Base-by-base conservation (phyloP, 2,888 invertebrate species). In the Drosophila quasianomalipes region DNA sequence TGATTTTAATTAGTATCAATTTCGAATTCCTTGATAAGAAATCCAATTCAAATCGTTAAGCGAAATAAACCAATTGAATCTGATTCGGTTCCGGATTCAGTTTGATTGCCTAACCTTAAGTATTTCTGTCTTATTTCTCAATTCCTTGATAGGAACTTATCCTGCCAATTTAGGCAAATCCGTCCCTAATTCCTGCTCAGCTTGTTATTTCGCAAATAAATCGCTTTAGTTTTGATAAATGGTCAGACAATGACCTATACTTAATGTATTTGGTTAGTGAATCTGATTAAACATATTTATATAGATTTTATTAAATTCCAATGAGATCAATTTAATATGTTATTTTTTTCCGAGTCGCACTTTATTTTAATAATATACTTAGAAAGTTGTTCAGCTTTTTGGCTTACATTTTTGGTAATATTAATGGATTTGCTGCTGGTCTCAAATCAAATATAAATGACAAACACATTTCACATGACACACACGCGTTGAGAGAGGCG, bases 391-490 rank as follows among this genome's bases (percentile, higher is more conserved):
- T 39, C 19, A 26, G 47, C 44, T 52, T 55, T 44, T 26, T 37
- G 35, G 52, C 44, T 59, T 53, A 47, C 41, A 28, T 58, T 78
- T 55, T 62, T 55, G 47, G 41, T 33, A 62, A 63, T 57, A 53
- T 75, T 58, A 75, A 64, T 77, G 78, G 64, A 49, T 78, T 59
- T 35, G 28, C 1, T 47, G 19, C 47, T 22, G 39, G 30, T 16
- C 28, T 72, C 67, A 65, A 65, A 72, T 76, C 67, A 76, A 76
- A 80, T 81, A 72, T 78, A 64, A 64, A 80, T 80, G 76, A 71
- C 80, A 51, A 14, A 57, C 61, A 58, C 49, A 64, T 70, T 76
- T 76, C 51, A 33, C 62, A 52, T 39, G 39, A 9, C 57, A 5
- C 30, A 37, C 19, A 26, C 49, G 10, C 39, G 4, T 1, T 22